Conservation (phyloP, 92 coral and sea anemone species). For the Umimayanthus kanabou region DNA sequence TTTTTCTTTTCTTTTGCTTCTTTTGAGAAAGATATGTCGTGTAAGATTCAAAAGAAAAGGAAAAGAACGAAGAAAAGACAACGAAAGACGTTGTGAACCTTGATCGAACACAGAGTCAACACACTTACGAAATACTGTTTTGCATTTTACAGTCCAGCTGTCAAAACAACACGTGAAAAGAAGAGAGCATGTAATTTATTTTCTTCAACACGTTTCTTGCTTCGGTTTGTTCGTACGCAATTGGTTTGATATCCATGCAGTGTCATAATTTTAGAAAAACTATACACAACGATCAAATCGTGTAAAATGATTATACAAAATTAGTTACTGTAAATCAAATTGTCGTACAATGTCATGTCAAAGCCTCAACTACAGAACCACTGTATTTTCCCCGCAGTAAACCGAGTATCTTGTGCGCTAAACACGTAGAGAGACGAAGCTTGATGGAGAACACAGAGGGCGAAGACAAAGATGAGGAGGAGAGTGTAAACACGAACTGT, state of each 20-base stretch:
- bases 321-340: not conserved
- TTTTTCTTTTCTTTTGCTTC: no score
- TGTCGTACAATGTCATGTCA: no score
- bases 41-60: no score
- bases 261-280: no score
- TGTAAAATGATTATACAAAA: not conserved
- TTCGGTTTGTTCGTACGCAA: no score
- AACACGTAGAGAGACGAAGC: not conserved
- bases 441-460: conserved; percentile 25
- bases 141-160: not conserved
- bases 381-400: not conserved
- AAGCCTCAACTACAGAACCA: no score
- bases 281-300: no score
- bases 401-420: not conserved
- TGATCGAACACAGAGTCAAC: not conserved
- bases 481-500: not conserved
- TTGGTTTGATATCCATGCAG: no score
- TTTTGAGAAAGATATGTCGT: no score
- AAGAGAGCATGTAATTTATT: no score
- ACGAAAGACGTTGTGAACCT: not conserved
- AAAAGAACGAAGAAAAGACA: no score
- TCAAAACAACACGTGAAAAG: not conserved
- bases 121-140: not conserved
- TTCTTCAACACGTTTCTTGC: no score
- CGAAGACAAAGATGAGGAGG: conserved; percentile 22